Evolutionary conservation across 2,113 vertebrate genomes (phyloP).

Genomic region (Cettia cetti): DNA sequence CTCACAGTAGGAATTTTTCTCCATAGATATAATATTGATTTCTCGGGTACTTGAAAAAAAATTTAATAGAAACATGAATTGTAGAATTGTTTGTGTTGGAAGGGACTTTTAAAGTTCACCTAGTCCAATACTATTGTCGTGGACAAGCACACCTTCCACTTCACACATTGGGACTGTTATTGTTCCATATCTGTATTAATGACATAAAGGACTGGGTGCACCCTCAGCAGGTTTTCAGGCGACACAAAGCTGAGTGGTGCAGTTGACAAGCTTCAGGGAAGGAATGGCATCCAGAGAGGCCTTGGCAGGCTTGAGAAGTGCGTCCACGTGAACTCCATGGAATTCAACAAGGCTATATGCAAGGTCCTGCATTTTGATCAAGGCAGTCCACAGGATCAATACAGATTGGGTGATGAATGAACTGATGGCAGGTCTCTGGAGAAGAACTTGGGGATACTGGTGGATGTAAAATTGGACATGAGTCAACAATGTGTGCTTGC

Average conservation of each 20-base stretch:
- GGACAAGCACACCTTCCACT: background rate
- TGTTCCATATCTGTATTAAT: background rate
- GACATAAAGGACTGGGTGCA: background rate
- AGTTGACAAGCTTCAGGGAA: background rate
- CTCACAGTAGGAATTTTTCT: background rate
- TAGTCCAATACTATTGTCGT: fast-evolving
- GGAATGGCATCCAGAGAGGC: background rate
- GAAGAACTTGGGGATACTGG: background rate
- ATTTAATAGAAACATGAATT: background rate
- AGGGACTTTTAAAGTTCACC: background rate
- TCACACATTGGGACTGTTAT: fast-evolving
- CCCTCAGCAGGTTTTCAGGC: background rate
- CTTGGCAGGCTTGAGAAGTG: background rate
- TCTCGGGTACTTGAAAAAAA: background rate
- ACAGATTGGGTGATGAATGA: background rate
- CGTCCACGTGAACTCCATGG: background rate
- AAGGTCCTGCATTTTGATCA: fast-evolving
- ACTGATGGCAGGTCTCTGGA: background rate
- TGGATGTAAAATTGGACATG: background rate
- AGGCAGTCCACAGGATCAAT: background rate
- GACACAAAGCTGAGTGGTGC: background rate
- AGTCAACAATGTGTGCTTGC: background rate
- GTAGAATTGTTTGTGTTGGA: background rate
- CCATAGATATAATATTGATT: background rate
- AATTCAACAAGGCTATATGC: background rate